Percentiles rank a stretch among this genome's conserved stretches.
Evolutionary conservation across 2,888 invertebrate genomes (phyloP).

Genomic region (Clanis bilineata): DNA sequence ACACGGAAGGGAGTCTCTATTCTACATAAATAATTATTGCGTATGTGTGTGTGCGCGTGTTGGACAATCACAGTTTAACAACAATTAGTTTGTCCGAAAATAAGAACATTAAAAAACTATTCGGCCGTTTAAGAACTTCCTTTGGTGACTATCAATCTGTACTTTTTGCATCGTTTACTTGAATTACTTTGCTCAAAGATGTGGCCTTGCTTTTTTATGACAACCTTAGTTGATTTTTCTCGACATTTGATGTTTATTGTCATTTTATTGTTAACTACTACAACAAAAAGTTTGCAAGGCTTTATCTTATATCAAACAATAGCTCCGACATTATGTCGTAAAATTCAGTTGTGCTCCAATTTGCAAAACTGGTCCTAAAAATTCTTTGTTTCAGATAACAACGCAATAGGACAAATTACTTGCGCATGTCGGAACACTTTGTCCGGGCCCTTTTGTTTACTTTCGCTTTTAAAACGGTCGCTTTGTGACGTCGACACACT

Average conservation of each 20-base stretch:
- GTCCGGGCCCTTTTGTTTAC: constrained; percentile 53
- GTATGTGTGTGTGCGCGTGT: constrained; percentile 30
- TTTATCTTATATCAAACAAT: constrained; percentile 54
- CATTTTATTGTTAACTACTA: constrained; percentile 47
- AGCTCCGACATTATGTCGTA: constrained; percentile 52
- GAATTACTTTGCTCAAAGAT: constrained; percentile 30
- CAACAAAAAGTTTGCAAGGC: constrained; percentile 69
- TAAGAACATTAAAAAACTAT: constrained; percentile 4
- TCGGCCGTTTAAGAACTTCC: constrained; percentile 19
- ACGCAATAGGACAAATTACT: constrained; percentile 66
- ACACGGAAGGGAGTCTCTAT: constrained; percentile 66
- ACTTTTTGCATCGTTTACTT: constrained; percentile 29
- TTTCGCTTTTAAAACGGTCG: constrained; percentile 57
- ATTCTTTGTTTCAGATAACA: constrained; percentile 62
- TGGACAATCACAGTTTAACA: constrained; percentile 16
- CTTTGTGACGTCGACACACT: constrained; percentile 30
- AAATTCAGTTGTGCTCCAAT: constrained; percentile 67
- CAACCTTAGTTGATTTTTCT: constrained; percentile 49
- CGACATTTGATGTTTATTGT: constrained; percentile 56
- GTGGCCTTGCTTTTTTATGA: constrained; percentile 58
- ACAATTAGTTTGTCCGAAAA: background rate
- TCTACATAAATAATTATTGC: constrained; percentile 46
- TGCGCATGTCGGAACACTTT: constrained; percentile 68
- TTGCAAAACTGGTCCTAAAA: constrained; percentile 59
- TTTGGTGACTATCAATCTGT: constrained; percentile 24